Base-by-base conservation (phyloP, 2,888 invertebrate genomes). In the Troglohyphantes excavatus region DNA sequence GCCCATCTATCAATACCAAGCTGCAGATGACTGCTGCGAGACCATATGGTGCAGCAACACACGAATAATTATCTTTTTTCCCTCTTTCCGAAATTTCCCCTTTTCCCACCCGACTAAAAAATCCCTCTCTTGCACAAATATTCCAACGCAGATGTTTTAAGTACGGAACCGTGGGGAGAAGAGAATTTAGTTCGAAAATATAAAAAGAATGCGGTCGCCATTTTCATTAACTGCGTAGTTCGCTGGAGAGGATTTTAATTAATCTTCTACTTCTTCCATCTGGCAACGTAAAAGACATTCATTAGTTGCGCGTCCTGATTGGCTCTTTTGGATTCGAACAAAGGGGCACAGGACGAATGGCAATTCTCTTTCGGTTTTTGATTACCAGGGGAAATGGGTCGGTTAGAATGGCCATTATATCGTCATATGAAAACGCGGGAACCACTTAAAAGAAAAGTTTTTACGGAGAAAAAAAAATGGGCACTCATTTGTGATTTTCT, bases 201-300 rank as follows among this genome's bases (percentile, higher is more conserved):
- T n/a, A 81, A 72, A 65, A 72, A 39, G 43, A 33, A 61, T 26
- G 17, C 21, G 39, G 70, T 29, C 23, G 59, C 72, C 73, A 72
- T 83, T 82, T 83, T 83, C 73, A 65, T 73, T 82, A 70, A 73
- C 65, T 65, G 73, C 73, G 73, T 70, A 73, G 73, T 83, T 46
- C 73, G 39, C 83, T 46, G 73, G 59, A 82, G 83, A 73, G 83
- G 83, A 83, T 83, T 83, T 83, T 83, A 83, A 83, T 83, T 83
- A 83, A 83, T 83, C 83, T 83, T 73, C 17, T 53, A 17, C 53
- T 53, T 33, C 72, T 73, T 83, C 83, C 83, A 83, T 83, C 83
- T 83, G 82, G 82, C 82, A 82, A 73, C 83, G 53, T 23, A 46
- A 65, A 83, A 73, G 83, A 83, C 83, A 83, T 83, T 83, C 83